These are phyloP conservation scores for Agrotis ipsilon DNA, from an alignment of 2,888 invertebrate genomes.

Conservation along the genomic window DNA sequence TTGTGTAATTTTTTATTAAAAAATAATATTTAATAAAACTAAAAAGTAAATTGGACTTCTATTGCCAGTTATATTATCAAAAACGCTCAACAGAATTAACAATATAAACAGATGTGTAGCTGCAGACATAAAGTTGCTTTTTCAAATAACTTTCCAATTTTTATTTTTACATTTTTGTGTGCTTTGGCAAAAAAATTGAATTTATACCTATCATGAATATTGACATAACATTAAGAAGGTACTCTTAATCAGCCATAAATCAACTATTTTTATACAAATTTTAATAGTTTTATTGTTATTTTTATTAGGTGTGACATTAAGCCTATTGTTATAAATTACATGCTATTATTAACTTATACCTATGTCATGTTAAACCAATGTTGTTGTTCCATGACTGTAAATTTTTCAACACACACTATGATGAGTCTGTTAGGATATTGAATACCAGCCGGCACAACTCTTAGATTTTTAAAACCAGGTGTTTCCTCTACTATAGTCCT, in stretches of 20 bases:
- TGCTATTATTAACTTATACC: not conserved
- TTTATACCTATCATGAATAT: too few species aligned
- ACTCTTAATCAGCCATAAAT: not conserved
- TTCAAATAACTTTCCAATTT: too few species aligned
- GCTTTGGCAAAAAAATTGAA: too few species aligned
- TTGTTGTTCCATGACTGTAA: not conserved
- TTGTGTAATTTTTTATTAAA: too few species aligned
- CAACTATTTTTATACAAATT: not conserved
- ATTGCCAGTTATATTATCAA: not conserved
- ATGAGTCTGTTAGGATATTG: constrained; percentile 7
- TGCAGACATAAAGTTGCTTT: too few species aligned
- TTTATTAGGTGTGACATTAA: constrained; percentile 7
- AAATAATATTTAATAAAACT: not conserved
- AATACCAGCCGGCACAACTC: too few species aligned
- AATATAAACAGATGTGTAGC: not conserved
- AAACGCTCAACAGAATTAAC: not conserved
- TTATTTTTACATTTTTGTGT: too few species aligned
- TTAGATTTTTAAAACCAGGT: too few species aligned
- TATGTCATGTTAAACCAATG: not conserved
- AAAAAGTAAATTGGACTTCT: not conserved
- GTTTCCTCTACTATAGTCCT: too few species aligned
- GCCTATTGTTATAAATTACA: constrained; percentile 10
- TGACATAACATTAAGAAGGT: too few species aligned
- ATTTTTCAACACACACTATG: not conserved
- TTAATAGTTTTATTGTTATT: not conserved